A percentile compares a stretch with the other conserved stretches of the same genome.
These are phyloP conservation scores for Ptyas mucosa DNA, from an alignment of 2,113 vertebrate genomes.

Conservation along the genomic window DNA sequence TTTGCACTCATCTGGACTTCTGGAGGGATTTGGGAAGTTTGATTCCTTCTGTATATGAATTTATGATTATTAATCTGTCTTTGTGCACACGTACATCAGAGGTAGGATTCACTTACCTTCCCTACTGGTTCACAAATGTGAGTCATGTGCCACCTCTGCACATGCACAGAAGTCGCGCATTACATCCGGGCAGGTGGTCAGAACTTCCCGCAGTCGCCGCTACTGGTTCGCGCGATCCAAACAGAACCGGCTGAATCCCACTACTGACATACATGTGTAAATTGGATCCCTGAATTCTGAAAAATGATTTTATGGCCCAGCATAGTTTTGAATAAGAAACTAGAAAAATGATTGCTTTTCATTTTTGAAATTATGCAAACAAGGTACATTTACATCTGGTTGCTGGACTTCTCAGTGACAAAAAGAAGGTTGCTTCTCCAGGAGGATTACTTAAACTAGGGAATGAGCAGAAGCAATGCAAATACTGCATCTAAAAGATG, in stretches of 20 bases:
- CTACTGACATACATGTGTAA: not conserved
- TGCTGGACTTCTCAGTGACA: not conserved
- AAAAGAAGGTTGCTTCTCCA: not conserved
- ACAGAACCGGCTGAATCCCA: too few relatives aligned
- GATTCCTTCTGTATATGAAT: not conserved
- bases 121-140: too few relatives aligned
- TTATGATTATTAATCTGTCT: not conserved
- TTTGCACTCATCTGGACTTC: not conserved
- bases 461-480: not conserved
- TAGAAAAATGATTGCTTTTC: not conserved
- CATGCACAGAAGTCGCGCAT: too few relatives aligned
- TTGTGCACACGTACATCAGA: not conserved
- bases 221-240: too few relatives aligned
- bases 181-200: too few relatives aligned
- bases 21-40: not conserved
- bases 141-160: too few relatives aligned
- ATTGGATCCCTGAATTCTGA: not conserved
- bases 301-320: not conserved
- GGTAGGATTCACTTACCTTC: too few relatives aligned
- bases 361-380: not conserved
- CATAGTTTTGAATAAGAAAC: not conserved
- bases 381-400: not conserved
- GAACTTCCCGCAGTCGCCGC: too few relatives aligned
- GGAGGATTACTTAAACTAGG: not conserved
- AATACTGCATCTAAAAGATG: not conserved